These are phyloP conservation scores for Octopus sinensis DNA, from an alignment of 1,140 invertebrate genomes.

Conservation along the genomic window DNA sequence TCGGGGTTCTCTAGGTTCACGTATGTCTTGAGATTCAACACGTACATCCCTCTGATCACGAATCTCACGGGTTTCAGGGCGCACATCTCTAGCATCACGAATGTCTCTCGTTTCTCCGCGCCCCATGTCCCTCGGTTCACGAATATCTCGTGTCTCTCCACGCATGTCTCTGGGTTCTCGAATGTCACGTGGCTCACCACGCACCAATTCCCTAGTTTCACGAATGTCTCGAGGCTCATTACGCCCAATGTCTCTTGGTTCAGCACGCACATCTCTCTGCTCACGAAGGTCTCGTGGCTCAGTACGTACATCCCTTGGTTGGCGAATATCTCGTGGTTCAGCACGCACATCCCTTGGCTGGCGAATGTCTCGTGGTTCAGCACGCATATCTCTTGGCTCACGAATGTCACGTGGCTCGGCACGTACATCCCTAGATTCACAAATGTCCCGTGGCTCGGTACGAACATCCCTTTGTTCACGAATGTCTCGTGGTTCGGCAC, in stretches of 20 bases:
- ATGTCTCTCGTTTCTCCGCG: background rate
- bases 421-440: background rate
- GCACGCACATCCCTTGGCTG: background rate
- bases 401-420: conserved; percentile 7
- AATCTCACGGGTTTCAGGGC: background rate
- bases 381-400: background rate
- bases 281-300: background rate
- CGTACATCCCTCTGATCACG: background rate
- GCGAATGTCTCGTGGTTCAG: background rate
- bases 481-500: conserved; percentile 4
- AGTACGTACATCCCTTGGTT: background rate
- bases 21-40: background rate
- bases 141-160: conserved; percentile 1
- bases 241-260: background rate
- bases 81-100: conserved; percentile 1
- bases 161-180: background rate
- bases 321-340: background rate
- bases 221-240: conserved; percentile 1
- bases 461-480: background rate
- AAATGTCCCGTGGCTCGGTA: background rate
- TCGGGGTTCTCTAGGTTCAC: background rate
- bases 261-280: background rate
- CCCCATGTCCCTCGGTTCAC: background rate
- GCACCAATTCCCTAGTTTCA: background rate
- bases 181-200: background rate